Evolutionary conservation across 2,797 vertebrate species (phyloP).

Genomic region (Lacerta agilis): DNA sequence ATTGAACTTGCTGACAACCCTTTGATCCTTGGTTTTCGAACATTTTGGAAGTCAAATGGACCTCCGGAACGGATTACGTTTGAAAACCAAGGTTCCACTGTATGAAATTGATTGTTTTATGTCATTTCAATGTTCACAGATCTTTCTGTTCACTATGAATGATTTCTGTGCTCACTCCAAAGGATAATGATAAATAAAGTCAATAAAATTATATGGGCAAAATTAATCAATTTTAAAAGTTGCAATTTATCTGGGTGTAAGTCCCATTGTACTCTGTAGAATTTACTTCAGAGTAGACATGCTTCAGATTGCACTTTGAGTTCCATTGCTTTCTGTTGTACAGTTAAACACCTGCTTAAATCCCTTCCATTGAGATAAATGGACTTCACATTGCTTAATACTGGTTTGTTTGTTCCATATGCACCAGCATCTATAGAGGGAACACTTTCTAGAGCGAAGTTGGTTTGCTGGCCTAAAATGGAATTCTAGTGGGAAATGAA

Average conservation of each 20-base stretch:
- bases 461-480: neutral
- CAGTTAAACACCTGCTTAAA: neutral
- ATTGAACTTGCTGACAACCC: too few relatives aligned
- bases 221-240: too few relatives aligned
- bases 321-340: neutral
- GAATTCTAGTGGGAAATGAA: neutral
- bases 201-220: too few relatives aligned
- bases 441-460: slow-evolving; percentile 6
- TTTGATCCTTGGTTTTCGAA: too few relatives aligned
- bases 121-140: neutral
- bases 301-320: neutral
- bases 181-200: too few relatives aligned
- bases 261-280: neutral
- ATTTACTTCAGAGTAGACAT: neutral
- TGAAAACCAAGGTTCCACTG: too few relatives aligned
- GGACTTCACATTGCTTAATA: neutral
- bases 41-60: too few relatives aligned
- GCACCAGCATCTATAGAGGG: neutral
- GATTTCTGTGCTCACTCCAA: neutral
- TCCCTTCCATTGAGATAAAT: neutral
- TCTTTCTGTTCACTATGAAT: neutral
- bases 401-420: neutral
- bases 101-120: neutral
- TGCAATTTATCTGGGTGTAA: neutral
- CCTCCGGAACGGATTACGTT: too few relatives aligned